Conservation (phyloP, 2,888 invertebrate genomes). For the Diaperis boleti region DNA sequence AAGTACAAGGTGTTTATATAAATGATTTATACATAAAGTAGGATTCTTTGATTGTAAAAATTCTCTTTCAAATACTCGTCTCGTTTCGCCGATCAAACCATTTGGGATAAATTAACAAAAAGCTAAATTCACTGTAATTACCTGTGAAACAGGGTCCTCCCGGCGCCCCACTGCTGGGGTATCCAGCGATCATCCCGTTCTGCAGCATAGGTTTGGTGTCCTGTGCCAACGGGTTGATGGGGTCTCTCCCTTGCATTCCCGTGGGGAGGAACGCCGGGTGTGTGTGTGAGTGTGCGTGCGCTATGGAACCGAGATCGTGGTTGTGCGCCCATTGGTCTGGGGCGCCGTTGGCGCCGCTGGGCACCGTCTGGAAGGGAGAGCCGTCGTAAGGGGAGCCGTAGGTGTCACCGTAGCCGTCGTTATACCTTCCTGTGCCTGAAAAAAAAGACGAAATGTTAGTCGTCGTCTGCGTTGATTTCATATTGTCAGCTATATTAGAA, state of each 20-base stretch:
- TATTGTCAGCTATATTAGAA: too few relatives aligned
- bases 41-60: too few relatives aligned
- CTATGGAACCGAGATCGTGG: constrained; percentile 59
- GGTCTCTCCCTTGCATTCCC: constrained; percentile 61
- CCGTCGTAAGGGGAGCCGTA: constrained; percentile 74
- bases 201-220: constrained; percentile 69
- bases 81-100: too few relatives aligned
- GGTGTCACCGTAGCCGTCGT: constrained; percentile 69
- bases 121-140: too few relatives aligned
- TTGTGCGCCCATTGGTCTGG: constrained; percentile 63
- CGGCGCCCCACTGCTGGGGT: constrained; percentile 68
- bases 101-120: too few relatives aligned
- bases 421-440: constrained; percentile 66
- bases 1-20: too few relatives aligned
- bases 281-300: constrained; percentile 67
- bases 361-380: constrained; percentile 80
- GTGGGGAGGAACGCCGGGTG: constrained; percentile 69
- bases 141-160: constrained; percentile 76
- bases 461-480: too few relatives aligned
- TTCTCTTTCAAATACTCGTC: neutral
- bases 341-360: constrained; percentile 61
- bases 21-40: too few relatives aligned
- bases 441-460: constrained; percentile 39
- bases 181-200: constrained; percentile 72
- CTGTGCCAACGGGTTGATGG: constrained; percentile 58